A percentile compares a stretch with the other conserved stretches of the same genome.
phyloP scores from a whole-genome alignment of 2,797 vertebrate species.

The Alectoris magna region DNA sequence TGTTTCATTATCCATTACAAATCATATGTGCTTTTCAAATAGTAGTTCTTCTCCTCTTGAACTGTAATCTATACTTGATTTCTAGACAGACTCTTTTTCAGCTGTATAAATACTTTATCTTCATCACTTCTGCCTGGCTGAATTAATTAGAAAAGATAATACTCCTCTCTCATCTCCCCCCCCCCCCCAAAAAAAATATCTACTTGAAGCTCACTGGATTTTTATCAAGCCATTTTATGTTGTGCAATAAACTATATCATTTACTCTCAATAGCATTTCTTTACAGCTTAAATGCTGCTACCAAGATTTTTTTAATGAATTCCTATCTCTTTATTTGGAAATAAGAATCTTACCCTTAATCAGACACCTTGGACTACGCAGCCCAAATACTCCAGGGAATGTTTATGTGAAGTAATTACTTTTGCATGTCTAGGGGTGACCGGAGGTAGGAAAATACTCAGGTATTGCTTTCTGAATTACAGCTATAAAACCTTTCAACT shows the following conservation, averaged over 20 bases:
- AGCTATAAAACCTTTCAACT: background rate
- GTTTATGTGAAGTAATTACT: background rate
- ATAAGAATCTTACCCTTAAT: background rate
- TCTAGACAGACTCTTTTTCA: background rate
- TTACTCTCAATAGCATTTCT: background rate
- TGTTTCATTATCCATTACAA: background rate
- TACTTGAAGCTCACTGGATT: background rate
- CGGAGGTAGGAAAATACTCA: background rate
- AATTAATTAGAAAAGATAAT: background rate
- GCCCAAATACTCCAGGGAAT: background rate
- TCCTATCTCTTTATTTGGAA: background rate
- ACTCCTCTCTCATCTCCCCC: background rate
- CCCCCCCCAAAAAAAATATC: background rate
- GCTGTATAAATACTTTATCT: background rate
- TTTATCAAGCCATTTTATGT: background rate
- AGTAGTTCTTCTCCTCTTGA: background rate
- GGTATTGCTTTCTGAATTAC: background rate
- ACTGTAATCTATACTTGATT: background rate
- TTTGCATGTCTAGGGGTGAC: background rate
- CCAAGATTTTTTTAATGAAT: background rate
- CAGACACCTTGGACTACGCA: background rate
- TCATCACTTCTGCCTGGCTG: background rate
- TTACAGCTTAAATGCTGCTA: background rate
- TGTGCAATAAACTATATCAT: rapidly evolving
- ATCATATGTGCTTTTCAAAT: background rate